A percentile compares a stretch with the other conserved stretches of the same genome.
phyloP scores from a whole-genome alignment of 2,888 invertebrate species.

The Sarcophaga caerulescens region DNA sequence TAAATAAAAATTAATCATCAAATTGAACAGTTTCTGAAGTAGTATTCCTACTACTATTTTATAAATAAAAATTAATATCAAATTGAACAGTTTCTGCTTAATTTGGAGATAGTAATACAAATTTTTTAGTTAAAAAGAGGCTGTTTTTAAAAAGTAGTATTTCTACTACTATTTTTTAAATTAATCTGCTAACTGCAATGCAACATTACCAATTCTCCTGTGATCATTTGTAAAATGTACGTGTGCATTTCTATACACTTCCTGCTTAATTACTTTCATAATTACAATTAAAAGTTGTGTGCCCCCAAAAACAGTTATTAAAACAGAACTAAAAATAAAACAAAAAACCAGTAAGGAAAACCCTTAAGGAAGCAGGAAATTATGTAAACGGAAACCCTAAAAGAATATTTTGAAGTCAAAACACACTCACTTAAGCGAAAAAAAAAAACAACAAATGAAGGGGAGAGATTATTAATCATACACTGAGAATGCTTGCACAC shows the following conservation, averaged over 20 bases:
- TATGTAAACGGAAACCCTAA: not conserved
- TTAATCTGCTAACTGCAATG: too few species aligned
- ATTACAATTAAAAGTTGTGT: too few species aligned
- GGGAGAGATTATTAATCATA: conserved; percentile 7
- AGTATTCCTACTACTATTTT: not conserved
- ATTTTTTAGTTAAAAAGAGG: too few species aligned
- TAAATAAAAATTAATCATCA: not conserved
- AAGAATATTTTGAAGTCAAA: not conserved
- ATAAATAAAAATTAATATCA: not conserved
- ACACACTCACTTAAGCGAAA: too few species aligned
- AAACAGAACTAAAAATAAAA: not conserved
- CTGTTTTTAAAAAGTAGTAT: not conserved
- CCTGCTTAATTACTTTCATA: too few species aligned
- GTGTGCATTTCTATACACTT: too few species aligned
- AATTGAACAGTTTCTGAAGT: too few species aligned
- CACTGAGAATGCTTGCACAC: conserved; percentile 8
- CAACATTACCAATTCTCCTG: too few species aligned
- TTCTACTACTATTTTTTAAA: not conserved
- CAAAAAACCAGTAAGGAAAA: not conserved
- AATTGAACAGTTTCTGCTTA: too few species aligned
- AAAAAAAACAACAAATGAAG: not conserved
- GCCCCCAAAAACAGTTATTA: not conserved
- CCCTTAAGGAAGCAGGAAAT: not conserved
- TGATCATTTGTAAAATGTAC: too few species aligned
- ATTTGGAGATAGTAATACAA: too few species aligned